Evolutionary conservation across 2,888 invertebrate species (phyloP), one percentile per base, ranked within the genome.

Genomic region (Anoncus sp.): DNA sequence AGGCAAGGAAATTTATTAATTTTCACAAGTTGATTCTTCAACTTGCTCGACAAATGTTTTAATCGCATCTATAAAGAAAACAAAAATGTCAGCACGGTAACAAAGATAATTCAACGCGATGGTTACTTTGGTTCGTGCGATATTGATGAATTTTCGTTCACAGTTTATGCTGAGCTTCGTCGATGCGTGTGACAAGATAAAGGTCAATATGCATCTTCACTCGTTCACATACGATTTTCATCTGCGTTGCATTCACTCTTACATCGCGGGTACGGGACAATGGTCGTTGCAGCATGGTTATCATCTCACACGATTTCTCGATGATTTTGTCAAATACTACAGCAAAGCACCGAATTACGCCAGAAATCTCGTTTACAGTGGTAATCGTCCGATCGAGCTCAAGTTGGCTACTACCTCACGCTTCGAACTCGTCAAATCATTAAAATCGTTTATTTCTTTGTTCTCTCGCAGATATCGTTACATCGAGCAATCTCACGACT

Each of bases 161-260:
- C 87, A 94, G 93, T 94, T 94, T 85, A 93, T 93, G 71, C 87
- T 93, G 76, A 93, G 93, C 83, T 95, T 95, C 86, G 88, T 95
- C 85, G 94, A 94, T 84, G 94, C 94, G 86, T 94, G 94, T 84
- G 96, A 96, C 87, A 93, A 94, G 86, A 94, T 95, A 77, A 95
- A 95, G 88, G 93, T 94, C 76, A 92, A 94, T 76, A 95, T 96
- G 92, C 96, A 96, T 89, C 92, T 96, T 67, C 96, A 96, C 90
- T 96, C 96, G 3, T 96, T 96, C 87, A 94, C 95, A 0, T 96
- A 96, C 84, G 96, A 96, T 90, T 96, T 95, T 89, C 96, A 96
- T 88, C 90, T 96, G 75, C 92, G 96, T 43, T 94, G 93, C 74
- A 93, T 96, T 67, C 94, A 94, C 86, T 93, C 93, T 12, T 95